Evolutionary conservation across 1,140 invertebrate species (phyloP).

Genomic region (Danaus melanippus): DNA sequence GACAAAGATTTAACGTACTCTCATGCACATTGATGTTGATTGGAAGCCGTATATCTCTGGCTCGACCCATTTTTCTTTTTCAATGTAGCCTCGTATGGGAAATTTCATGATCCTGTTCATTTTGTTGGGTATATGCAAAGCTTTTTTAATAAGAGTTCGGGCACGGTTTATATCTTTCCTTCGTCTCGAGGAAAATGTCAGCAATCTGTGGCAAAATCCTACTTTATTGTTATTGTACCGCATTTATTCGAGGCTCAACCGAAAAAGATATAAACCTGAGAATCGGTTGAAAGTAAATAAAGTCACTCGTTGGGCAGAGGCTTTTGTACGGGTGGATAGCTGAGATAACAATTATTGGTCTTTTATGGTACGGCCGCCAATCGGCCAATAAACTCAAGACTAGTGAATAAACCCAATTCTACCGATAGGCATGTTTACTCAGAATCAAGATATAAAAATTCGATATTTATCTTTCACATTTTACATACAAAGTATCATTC

Average conservation of each 20-base stretch:
- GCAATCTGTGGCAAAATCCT: conserved; percentile 65
- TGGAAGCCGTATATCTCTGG: conserved; percentile 15
- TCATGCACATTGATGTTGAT: conserved; percentile 12
- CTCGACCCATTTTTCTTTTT: conserved; percentile 29
- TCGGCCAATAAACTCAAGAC: conserved; percentile 27
- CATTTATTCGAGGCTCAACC: conserved; percentile 59
- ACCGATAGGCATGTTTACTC: conserved; percentile 12
- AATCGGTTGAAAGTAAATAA: conserved; percentile 65
- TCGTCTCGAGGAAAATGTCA: conserved; percentile 63
- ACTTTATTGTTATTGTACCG: conserved; percentile 68
- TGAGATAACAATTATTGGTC: conserved; percentile 60
- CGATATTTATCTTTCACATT: not conserved
- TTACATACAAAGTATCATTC: too few species aligned
- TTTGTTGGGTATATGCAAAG: conserved; percentile 48
- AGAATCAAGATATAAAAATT: conserved; percentile 1
- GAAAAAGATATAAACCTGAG: conserved; percentile 59
- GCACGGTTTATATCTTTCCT: conserved; percentile 49
- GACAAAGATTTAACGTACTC: not conserved
- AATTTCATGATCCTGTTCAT: conserved; percentile 28
- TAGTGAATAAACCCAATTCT: conserved; percentile 17
- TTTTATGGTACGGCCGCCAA: conserved; percentile 40
- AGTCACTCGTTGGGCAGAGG: conserved; percentile 38
- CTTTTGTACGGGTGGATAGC: conserved; percentile 44
- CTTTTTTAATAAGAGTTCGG: conserved; percentile 65
- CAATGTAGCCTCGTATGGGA: conserved; percentile 20